These are phyloP conservation scores for Doryteuthis pealeii DNA, from an alignment of 1,140 invertebrate genomes.

Conservation along the genomic window DNA sequence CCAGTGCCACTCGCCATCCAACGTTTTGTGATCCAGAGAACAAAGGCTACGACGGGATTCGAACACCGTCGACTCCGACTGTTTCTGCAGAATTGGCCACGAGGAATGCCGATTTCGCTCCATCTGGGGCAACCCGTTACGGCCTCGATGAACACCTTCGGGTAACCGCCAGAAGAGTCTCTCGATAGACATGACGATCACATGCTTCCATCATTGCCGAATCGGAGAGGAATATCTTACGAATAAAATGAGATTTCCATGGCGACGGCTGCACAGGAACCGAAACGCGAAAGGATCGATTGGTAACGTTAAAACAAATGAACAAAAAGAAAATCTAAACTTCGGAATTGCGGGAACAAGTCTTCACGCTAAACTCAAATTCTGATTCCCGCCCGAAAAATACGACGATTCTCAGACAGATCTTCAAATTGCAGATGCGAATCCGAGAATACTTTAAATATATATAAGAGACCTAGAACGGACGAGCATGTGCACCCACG, in stretches of 20 bases:
- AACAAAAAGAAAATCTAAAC: background rate
- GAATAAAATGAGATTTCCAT: background rate
- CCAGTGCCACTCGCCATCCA: background rate
- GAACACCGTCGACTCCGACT: background rate
- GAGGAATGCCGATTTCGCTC: background rate
- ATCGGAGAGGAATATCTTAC: too few relatives aligned
- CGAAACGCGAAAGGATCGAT: background rate
- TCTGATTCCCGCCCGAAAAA: background rate
- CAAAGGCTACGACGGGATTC: background rate
- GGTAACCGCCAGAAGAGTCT: background rate
- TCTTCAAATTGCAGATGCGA: too few relatives aligned
- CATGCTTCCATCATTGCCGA: background rate
- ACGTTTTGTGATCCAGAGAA: background rate
- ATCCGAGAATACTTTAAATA: background rate
- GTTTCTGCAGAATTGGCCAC: background rate
- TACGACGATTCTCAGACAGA: too few relatives aligned
- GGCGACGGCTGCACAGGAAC: background rate
- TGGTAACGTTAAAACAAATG: too few relatives aligned
- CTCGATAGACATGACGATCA: background rate
- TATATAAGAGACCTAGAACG: background rate
- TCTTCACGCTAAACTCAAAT: background rate
- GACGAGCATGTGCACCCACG: background rate
- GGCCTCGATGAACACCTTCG: background rate
- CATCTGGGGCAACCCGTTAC: slow-evolving; percentile 1
- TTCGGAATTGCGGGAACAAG: too few relatives aligned